Evolutionary conservation across 2,113 vertebrate genomes (phyloP).

Genomic region (Cephalopterus ornatus): DNA sequence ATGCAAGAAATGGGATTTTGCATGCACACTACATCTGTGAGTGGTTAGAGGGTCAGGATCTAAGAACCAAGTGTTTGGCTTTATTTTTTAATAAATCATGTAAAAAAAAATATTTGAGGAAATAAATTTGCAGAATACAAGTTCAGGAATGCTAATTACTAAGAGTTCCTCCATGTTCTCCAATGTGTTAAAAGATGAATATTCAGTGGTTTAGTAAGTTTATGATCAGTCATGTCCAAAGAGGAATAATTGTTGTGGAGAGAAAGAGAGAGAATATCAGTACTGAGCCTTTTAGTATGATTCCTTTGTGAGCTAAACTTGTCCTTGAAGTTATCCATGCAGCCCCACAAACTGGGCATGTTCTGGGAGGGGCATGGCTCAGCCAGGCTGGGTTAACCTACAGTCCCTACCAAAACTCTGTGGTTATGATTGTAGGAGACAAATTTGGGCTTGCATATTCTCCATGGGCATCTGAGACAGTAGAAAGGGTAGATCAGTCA

Average conservation of each 20-base stretch:
- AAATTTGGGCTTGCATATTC: not conserved
- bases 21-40: constrained; percentile 11
- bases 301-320: not conserved
- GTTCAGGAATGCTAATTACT: constrained; percentile 20
- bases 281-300: not conserved
- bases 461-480: not conserved
- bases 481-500: not conserved
- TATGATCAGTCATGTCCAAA: not conserved
- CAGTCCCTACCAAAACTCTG: not conserved
- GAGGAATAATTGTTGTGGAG: not conserved
- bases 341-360: not conserved
- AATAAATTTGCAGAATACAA: constrained; percentile 33
- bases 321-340: not conserved
- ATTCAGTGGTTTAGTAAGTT: constrained; percentile 1
- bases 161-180: not conserved
- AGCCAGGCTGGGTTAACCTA: not conserved
- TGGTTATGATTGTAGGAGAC: not conserved
- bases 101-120: constrained; percentile 2
- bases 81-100: constrained; percentile 40
- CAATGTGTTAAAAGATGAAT: constrained; percentile 37
- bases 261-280: not conserved
- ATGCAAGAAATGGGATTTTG: not conserved
- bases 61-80: constrained; percentile 18
- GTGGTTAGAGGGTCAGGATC: constrained; percentile 26
- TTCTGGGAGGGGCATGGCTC: not conserved